phyloP scores from a whole-genome alignment of 2,888 invertebrate species.

The Hemaris fuciformis region DNA sequence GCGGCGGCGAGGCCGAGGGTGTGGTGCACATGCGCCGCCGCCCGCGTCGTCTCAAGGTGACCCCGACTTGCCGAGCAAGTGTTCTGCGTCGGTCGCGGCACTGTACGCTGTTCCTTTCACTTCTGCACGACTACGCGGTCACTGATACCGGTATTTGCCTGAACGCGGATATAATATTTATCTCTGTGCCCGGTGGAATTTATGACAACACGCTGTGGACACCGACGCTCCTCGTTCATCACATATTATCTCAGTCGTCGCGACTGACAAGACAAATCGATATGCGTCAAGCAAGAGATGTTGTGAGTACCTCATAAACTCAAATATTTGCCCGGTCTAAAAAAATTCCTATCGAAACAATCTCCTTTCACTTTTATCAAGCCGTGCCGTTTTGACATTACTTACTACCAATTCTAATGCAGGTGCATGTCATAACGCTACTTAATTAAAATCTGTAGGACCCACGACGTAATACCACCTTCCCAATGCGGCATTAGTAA shows the following conservation, averaged over 20 bases:
- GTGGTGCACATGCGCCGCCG: conserved; percentile 78
- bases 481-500: background rate
- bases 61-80: conserved; percentile 63
- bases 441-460: background rate
- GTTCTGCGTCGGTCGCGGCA: conserved; percentile 49
- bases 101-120: conserved; percentile 68
- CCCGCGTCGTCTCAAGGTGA: conserved; percentile 71
- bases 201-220: conserved; percentile 78
- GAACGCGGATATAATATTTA: conserved; percentile 60
- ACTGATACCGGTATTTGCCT: conserved; percentile 60
- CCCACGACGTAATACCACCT: too few relatives aligned
- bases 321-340: conserved; percentile 49
- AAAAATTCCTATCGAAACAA: conserved; percentile 38
- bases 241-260: conserved; percentile 72
- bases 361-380: too few relatives aligned
- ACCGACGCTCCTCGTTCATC: conserved; percentile 76
- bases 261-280: conserved; percentile 78
- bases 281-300: conserved; percentile 78
- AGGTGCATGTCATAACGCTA: background rate
- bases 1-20: conserved; percentile 60
- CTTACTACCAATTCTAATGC: background rate
- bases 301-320: conserved; percentile 59
- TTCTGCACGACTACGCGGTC: conserved; percentile 47
- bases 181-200: conserved; percentile 60
- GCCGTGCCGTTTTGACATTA: background rate